Base-by-base conservation (phyloP, 2,888 invertebrate species). In the Brachypalpus laphriformis region DNA sequence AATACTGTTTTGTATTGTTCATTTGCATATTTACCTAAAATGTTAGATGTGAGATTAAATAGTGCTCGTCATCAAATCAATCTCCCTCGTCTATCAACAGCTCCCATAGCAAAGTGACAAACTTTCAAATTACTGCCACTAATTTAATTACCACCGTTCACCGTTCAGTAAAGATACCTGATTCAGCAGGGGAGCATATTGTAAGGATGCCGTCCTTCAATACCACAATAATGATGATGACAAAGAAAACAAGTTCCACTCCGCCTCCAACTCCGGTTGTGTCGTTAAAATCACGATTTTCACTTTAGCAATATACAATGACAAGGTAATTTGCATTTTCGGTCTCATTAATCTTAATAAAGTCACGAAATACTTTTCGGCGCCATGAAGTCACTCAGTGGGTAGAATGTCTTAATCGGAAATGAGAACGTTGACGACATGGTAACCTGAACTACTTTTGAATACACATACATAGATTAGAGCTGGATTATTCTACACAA, bases 261-360 rank as follows among this genome's bases (percentile, higher is more conserved):
- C 49, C 63, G 8, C 22, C 28, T 11, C 20, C 7, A 8, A n/a
- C 22, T 49, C 22, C n/a, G 49, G 57, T 61, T 25, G 18, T 77
- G 37, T 74, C 78, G 40, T 63, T 56, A 61, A 57, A 80, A 83
- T 83, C 83, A 83, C 83, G 78, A 37, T 80, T 83, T 80, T 83
- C 83, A 83, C 83, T 83, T 83, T 37, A 75, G 68, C 65, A 16
- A 31, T 75, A 66, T 49, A 83, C 83, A 80, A 74, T 83, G 83
- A 83, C 83, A 80, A 83, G 83, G 85, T 85, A 85, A 85, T 85
- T 85, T 85, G 85, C 85, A 85, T 85, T 85, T 81, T 85, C 71
- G 81, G 81, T 85, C 85, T 85, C 85, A 85, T 85, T 85, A 85
- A 85, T 85, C 85, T 85, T 85, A 81, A 85, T 85, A 85, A 85